Base-by-base conservation (phyloP, 2,797 vertebrate species). In the Hylomyscus alleni region DNA sequence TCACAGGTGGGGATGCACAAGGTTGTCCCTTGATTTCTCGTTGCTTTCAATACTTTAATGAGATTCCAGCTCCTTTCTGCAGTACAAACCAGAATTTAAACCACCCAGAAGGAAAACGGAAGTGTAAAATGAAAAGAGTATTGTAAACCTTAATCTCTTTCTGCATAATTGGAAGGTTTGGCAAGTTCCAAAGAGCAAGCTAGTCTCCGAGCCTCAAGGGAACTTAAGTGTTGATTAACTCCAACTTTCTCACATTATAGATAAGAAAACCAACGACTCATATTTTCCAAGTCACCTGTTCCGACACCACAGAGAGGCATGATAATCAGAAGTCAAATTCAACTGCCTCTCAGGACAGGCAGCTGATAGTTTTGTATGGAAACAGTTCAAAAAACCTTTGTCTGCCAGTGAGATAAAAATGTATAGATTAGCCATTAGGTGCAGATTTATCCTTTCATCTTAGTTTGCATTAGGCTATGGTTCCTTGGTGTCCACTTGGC, bases 251-350 rank as follows among this genome's bases (percentile, higher is more conserved):
- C 80, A 67, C 9, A 31, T 50, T n/a, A 3, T 4, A 89, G 15
- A 67, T 75, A 58, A 47, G 9, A 90, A 94, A 84, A 56, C 2
- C 40, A 81, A 76, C 29, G 20, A 26, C n/a, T 50, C 26, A 15
- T 9, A 17, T 40, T 6, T 34, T 76, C 50, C 91, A 60, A 75
- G 19, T 88, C 47, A 65, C 24, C 60, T 81, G 12, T 87, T 52
- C 52, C 24, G 77, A 54, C 9, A 54, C 58, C 69, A 80, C 9
- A n/a, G 73, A 92, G 78, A 24, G 13, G 6, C 10, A 29, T 50
- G 29, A 78, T 52, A 44, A 80, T 50, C 6, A 95, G 34, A 96
- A 69, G 67, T 91, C 83, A 93, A 83, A 65, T 76, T 75, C 22
- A 47, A 6, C 44, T 72, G 56, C 47, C 29, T 89, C 37, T 17